These are phyloP conservation scores for Chironomus striatipennis DNA, from an alignment of 1,140 invertebrate genomes.

Conservation along the genomic window DNA sequence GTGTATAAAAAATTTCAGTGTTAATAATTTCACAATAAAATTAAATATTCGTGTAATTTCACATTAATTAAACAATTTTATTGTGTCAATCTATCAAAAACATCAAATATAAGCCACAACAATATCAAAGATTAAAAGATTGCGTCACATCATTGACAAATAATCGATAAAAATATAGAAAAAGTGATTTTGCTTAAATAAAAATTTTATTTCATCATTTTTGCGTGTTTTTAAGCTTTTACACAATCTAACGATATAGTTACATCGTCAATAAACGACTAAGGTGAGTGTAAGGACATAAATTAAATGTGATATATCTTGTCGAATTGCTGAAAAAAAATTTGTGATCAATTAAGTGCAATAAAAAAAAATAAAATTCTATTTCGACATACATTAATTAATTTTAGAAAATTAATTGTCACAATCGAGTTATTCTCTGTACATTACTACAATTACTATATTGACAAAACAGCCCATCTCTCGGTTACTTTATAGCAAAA, in stretches of 20 bases:
- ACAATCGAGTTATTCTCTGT: no score
- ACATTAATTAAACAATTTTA: neutral
- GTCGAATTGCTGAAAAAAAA: conserved; percentile 1
- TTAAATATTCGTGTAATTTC: neutral
- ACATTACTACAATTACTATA: no score
- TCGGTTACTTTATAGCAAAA: no score
- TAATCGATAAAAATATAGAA: neutral
- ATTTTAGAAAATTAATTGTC: neutral
- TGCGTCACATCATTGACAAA: neutral
- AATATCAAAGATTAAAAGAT: neutral
- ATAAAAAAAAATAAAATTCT: neutral
- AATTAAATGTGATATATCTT: neutral
- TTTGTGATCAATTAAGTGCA: neutral
- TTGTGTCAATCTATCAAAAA: neutral
- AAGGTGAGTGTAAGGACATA: neutral
- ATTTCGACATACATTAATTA: conserved; percentile 10
- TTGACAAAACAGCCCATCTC: no score
- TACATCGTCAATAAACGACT: neutral
- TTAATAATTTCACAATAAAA: neutral
- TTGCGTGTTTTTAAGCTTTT: neutral
- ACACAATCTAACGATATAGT: neutral
- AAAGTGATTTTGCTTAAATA: neutral
- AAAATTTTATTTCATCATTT: neutral
- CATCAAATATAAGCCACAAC: neutral
- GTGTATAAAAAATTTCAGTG: no score